Percentiles rank a stretch among this genome's conserved stretches.
Conservation (phyloP, 2,888 invertebrate species). For the Notodonta dromedarius region DNA sequence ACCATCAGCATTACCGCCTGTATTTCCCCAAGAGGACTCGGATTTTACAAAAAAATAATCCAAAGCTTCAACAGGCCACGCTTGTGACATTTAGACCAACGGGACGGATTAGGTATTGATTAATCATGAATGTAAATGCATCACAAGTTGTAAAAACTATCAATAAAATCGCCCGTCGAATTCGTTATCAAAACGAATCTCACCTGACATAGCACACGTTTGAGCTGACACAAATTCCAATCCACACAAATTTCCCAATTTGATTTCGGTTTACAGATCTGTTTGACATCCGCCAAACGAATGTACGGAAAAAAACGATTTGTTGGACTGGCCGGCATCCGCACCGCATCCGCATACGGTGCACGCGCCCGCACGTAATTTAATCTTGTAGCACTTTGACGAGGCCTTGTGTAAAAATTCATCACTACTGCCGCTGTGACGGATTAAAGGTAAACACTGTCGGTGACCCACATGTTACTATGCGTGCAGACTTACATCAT, state of each 20-base stretch:
- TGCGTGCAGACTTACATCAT: not conserved
- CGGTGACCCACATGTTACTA: conserved; percentile 16
- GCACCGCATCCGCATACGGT: conserved; percentile 35
- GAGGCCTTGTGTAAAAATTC: conserved; percentile 56
- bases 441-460: conserved; percentile 42
- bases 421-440: conserved; percentile 35
- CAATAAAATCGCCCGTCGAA: not conserved
- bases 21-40: no score
- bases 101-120: no score
- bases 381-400: conserved; percentile 75
- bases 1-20: no score
- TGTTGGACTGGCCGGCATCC: conserved; percentile 46
- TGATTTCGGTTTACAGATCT: conserved; percentile 71
- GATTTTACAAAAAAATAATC: no score
- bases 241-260: conserved; percentile 64
- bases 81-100: no score
- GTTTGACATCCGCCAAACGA: conserved; percentile 74
- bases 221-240: conserved; percentile 52
- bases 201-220: conserved; percentile 30
- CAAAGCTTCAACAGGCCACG: no score
- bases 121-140: no score
- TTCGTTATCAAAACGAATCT: not conserved
- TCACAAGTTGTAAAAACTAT: not conserved
- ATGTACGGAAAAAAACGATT: conserved; percentile 54
- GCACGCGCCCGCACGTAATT: conserved; percentile 66